These are phyloP conservation scores for Phylloscopus collybita DNA, from an alignment of 2,797 vertebrate genomes.

Conservation along the genomic window DNA sequence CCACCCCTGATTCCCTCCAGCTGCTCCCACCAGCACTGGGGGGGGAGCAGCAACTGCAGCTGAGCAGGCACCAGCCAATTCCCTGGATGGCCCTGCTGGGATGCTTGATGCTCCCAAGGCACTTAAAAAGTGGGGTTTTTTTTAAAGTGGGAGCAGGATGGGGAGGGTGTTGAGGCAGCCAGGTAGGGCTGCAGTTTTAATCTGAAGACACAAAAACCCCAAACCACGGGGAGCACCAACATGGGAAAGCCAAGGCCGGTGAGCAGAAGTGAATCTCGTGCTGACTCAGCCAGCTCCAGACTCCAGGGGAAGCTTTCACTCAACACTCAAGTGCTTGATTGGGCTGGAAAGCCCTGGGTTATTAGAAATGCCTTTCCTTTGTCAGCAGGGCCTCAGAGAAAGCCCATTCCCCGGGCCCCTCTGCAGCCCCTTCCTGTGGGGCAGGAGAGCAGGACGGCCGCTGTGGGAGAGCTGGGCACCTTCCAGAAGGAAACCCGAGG, in stretches of 20 bases:
- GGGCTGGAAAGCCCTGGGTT: neutral
- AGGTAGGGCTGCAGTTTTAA: neutral
- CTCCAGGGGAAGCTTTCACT: conserved; percentile 41
- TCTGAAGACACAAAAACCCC: neutral
- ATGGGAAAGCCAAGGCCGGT: neutral
- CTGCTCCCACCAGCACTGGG: neutral
- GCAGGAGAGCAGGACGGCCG: neutral
- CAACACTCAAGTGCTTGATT: neutral
- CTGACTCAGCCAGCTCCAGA: conserved; percentile 26
- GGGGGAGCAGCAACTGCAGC: neutral
- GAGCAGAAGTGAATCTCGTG: neutral
- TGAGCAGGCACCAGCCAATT: neutral
- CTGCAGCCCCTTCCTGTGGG: neutral
- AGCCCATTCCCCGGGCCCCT: neutral
- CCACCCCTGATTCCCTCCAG: neutral
- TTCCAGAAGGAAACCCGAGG: conserved; percentile 57
- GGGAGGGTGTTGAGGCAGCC: neutral
- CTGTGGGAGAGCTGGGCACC: conserved; percentile 46
- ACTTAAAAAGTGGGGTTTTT: neutral
- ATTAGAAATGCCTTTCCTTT: neutral
- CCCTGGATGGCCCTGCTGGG: neutral
- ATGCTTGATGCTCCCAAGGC: neutral
- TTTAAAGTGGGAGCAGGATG: neutral
- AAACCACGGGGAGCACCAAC: neutral
- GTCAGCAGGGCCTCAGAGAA: neutral